Conservation (phyloP, 2,888 invertebrate species). For the Amorpha juglandis region DNA sequence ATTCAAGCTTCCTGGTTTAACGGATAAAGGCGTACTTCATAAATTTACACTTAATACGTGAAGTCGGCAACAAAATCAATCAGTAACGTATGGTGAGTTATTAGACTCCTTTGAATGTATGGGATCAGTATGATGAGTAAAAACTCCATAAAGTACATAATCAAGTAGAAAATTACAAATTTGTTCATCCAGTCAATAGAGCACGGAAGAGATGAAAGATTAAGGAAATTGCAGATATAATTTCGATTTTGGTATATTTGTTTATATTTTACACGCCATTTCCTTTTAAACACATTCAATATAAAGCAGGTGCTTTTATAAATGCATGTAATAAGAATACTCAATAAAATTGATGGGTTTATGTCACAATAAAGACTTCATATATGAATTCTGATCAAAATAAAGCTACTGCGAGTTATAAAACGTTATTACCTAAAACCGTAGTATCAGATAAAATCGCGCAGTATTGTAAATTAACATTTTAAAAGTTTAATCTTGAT, state of each 20-base stretch:
- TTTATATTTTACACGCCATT: background rate
- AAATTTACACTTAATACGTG: constrained; percentile 5
- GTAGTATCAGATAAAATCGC: constrained; percentile 31
- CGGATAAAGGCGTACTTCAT: background rate
- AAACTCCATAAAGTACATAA: constrained; percentile 8
- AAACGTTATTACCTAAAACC: constrained; percentile 1
- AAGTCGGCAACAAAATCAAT: constrained; percentile 11
- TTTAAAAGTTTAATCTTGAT: constrained; percentile 57
- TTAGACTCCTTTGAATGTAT: constrained; percentile 5
- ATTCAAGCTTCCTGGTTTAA: background rate
- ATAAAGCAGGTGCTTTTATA: background rate
- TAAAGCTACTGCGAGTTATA: background rate
- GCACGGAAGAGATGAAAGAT: background rate
- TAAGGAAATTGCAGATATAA: background rate
- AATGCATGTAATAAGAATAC: background rate
- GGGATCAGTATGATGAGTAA: constrained; percentile 50
- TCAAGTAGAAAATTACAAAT: constrained; percentile 47
- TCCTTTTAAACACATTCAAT: background rate
- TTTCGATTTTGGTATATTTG: background rate
- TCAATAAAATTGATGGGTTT: background rate
- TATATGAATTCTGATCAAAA: constrained; percentile 8
- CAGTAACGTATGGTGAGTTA: background rate
- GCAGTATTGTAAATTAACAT: constrained; percentile 57
- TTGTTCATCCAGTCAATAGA: constrained; percentile 1
- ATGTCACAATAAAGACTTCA: background rate